Conservation (phyloP, 2,113 vertebrate species). For the Megaceryle maxima region DNA sequence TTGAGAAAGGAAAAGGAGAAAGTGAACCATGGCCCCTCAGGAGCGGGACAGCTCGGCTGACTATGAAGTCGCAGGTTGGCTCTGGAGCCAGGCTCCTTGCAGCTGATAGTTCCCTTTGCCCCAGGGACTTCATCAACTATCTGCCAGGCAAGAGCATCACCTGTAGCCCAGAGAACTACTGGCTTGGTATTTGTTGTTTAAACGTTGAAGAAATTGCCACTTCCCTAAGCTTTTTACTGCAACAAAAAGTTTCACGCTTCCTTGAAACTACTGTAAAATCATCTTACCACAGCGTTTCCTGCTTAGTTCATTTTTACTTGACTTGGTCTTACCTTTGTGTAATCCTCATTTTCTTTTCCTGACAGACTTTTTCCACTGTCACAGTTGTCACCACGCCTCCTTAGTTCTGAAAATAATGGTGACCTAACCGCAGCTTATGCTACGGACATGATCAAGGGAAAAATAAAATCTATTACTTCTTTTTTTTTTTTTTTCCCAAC, state of each 20-base stretch:
- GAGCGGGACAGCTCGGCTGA: fast-evolving
- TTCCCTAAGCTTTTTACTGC: background rate
- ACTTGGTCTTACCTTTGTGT: background rate
- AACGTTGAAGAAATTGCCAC: background rate
- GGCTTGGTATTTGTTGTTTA: background rate
- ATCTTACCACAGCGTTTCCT: background rate
- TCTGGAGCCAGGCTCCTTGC: background rate
- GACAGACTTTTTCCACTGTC: background rate
- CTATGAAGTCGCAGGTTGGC: background rate
- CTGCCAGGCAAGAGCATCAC: background rate
- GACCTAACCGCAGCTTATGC: background rate
- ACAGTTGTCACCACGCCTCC: background rate
- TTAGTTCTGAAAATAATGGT: background rate
- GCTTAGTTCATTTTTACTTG: background rate
- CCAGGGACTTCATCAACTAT: background rate
- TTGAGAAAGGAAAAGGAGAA: background rate
- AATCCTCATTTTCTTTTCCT: background rate
- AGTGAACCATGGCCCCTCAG: background rate
- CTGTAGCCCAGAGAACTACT: background rate
- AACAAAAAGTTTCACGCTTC: background rate
- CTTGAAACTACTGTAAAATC: background rate
- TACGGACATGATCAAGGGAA: background rate
- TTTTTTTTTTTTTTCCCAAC: constrained; percentile 1
- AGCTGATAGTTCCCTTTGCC: background rate
- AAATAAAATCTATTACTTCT: background rate